phyloP scores from a whole-genome alignment of 2,888 invertebrate species.

The Acleris cristana region DNA sequence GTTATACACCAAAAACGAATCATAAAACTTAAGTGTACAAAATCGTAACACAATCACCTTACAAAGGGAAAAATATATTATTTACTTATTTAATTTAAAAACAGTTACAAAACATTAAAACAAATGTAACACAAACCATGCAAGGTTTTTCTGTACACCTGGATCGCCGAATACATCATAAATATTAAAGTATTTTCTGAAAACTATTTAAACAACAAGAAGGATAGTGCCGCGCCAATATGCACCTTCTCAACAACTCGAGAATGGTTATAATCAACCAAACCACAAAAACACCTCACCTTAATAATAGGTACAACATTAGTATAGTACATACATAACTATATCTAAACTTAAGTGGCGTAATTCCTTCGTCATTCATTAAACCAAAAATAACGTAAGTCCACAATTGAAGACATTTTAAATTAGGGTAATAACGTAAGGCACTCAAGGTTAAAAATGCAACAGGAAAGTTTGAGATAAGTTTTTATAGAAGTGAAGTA shows the following conservation, averaged over 20 bases:
- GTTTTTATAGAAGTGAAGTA: conserved; percentile 51
- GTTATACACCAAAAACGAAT: background rate
- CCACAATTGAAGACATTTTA: background rate
- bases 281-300: background rate
- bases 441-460: background rate
- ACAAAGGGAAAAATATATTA: background rate
- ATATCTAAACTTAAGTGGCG: background rate
- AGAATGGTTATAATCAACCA: background rate
- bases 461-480: conserved; percentile 42
- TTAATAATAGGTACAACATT: background rate
- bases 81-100: too few relatives aligned
- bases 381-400: background rate
- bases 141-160: too few relatives aligned
- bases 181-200: too few relatives aligned
- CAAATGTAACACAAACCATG: too few relatives aligned
- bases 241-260: too few relatives aligned
- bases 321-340: too few relatives aligned
- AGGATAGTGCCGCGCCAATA: too few relatives aligned
- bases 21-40: background rate
- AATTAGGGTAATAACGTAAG: background rate
- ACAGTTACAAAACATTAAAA: too few relatives aligned
- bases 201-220: too few relatives aligned
- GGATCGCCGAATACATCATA: too few relatives aligned
- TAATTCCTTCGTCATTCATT: background rate
- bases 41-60: background rate